These are phyloP conservation scores for Pseudopipra pipra DNA, from an alignment of 2,113 vertebrate species.

Conservation along the genomic window DNA sequence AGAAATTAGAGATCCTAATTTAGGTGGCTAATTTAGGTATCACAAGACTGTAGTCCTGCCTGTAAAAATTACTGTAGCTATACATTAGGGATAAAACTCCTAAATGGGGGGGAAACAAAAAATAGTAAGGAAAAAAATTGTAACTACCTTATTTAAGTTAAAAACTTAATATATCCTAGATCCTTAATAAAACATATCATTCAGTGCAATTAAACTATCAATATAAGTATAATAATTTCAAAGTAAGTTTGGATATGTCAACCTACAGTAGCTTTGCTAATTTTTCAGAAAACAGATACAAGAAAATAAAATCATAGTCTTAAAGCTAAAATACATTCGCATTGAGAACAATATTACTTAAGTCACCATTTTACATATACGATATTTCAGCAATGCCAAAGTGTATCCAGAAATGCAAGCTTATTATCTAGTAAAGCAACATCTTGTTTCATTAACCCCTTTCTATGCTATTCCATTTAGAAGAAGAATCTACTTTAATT, in stretches of 20 bases:
- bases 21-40: conserved; percentile 1
- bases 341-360: not conserved
- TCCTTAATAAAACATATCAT: not conserved
- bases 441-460: not conserved
- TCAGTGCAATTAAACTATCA: not conserved
- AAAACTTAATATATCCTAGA: not conserved
- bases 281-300: not conserved
- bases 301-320: not conserved
- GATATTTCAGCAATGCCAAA: not conserved
- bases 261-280: not conserved
- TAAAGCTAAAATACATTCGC: not conserved
- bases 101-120: not conserved
- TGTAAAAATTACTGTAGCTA: not conserved
- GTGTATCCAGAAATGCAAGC: not conserved
- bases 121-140: not conserved
- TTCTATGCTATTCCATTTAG: not conserved
- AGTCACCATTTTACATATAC: not conserved
- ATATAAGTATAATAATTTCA: not conserved
- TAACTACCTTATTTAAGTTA: not conserved
- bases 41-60: not conserved
- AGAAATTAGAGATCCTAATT: conserved; percentile 19
- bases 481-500: not conserved
- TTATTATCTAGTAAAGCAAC: not conserved
- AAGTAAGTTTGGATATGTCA: not conserved
- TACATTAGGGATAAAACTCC: not conserved